Evolutionary conservation across 2,797 vertebrate genomes (phyloP), one percentile per base, ranked within the genome.

Genomic region (Zenarchopterus dispar): DNA sequence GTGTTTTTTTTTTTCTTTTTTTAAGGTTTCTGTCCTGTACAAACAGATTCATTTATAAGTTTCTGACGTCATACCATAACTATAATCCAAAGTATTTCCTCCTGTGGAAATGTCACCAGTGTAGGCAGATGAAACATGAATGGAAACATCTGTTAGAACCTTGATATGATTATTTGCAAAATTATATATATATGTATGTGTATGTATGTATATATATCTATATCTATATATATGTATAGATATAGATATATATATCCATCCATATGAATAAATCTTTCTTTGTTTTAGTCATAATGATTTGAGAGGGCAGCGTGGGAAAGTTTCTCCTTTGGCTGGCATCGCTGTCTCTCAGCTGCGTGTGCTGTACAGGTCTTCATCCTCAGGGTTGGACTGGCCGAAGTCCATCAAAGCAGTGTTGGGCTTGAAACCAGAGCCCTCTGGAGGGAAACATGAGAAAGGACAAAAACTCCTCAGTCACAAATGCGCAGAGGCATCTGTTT

Each of bases 341-440:
- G 24, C 48, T 36, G 28, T 24, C 9, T 93, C 84, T 96, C 87
- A 96, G 91, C 93, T 95, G 85, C 95, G 94, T 36, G 94, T 97
- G 87, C 93, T 97, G 89, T 97, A 97, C 92, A 98, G 85, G 87
- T 98, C 96, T 79, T 82, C 84, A 60, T 98, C 96, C 84, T 97
- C 96, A 0, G 95, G 95, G 87, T 52, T 92, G 67, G 95, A 95
- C 77, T 97, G 96, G 33, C 96, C 91, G 0, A 87, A 91, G 69
- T 92, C 89, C 88, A 88, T 77, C 9, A 92, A 48, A 36, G 86
- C 56, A 0, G 87, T 75, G 66, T 91, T 74, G 11, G 83, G 11
- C 69, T 82, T 77, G 66, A 81, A 85, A 64, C 57, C 24, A 51
- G 79, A 42, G 74, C 75, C 85, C 62, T 66, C 90, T 91, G 76